Percentiles rank a stretch among this genome's conserved stretches.
Conservation (phyloP, 2,888 invertebrate species). For the Thecocarcelia acutangulata region DNA sequence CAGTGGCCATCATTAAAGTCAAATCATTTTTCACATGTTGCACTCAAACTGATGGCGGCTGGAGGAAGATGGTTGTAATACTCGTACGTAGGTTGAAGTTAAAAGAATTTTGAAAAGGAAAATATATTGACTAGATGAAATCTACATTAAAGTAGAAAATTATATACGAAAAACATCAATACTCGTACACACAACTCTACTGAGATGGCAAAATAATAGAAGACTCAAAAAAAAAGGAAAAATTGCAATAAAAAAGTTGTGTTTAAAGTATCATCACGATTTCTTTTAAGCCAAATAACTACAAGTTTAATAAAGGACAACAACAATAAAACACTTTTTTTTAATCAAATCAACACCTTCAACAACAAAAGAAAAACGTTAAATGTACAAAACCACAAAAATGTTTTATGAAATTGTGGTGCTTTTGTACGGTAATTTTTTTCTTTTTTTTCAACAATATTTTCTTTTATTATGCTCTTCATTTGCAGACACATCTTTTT, state of each 20-base stretch:
- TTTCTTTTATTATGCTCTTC: conserved; percentile 50
- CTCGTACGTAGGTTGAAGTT: conserved; percentile 1
- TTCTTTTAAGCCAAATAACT: conserved; percentile 50
- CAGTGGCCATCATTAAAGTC: conserved; percentile 80
- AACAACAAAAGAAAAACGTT: conserved; percentile 70
- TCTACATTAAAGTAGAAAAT: conserved; percentile 54
- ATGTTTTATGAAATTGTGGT: conserved; percentile 33
- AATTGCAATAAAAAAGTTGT: conserved; percentile 3
- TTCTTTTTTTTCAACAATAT: conserved; percentile 28
- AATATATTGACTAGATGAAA: conserved; percentile 54
- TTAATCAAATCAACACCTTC: conserved; percentile 81
- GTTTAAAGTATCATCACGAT: conserved; percentile 66
- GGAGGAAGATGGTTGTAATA: conserved; percentile 11
- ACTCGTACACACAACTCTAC: conserved; percentile 2
- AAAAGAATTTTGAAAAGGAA: not conserved
- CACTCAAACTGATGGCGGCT: conserved; percentile 42
- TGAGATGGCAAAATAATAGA: conserved; percentile 30
- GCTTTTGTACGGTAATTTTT: conserved; percentile 43
- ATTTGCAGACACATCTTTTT: conserved; percentile 44
- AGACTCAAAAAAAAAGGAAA: not conserved
- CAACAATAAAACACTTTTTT: conserved; percentile 59
- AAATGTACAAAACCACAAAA: conserved; percentile 67
- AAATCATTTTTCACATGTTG: conserved; percentile 80
- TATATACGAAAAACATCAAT: conserved; percentile 7
- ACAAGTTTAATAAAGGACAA: conserved; percentile 54